Conservation (phyloP, 2,888 invertebrate species). For the Ennomos quercinarius region DNA sequence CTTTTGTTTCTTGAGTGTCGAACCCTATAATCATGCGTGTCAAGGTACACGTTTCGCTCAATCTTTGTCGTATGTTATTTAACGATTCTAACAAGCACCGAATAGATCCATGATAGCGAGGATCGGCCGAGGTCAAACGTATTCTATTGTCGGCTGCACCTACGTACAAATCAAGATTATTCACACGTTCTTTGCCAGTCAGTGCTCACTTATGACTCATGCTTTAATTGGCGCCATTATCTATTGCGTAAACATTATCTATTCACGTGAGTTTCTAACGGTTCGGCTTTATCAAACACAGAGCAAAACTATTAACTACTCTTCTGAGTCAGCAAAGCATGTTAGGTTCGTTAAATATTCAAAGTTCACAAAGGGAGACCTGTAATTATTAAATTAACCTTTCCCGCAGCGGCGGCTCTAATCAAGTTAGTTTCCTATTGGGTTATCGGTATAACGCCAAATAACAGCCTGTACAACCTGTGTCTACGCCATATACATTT, state of each 20-base stretch:
- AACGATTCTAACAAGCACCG: conserved; percentile 32
- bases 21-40: background rate
- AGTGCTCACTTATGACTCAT: conserved; percentile 37
- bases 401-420: conserved; percentile 7
- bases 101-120: conserved; percentile 45
- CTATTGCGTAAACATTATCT: conserved; percentile 28
- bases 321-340: conserved; percentile 5
- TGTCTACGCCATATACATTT: background rate
- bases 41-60: conserved; percentile 6
- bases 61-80: conserved; percentile 13
- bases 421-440: conserved; percentile 24
- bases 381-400: conserved; percentile 29
- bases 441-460: conserved; percentile 7
- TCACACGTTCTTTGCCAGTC: conserved; percentile 46
- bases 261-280: conserved; percentile 5
- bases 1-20: background rate
- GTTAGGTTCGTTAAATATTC: conserved; percentile 15
- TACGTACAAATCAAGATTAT: conserved; percentile 53
- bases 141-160: conserved; percentile 72
- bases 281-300: background rate
- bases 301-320: conserved; percentile 17
- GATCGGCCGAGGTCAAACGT: conserved; percentile 73
- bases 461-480: conserved; percentile 10
- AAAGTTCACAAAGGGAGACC: conserved; percentile 16
- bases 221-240: conserved; percentile 34